Base-by-base conservation (phyloP, 2,888 invertebrate genomes). In the Malachius bipustulatus region DNA sequence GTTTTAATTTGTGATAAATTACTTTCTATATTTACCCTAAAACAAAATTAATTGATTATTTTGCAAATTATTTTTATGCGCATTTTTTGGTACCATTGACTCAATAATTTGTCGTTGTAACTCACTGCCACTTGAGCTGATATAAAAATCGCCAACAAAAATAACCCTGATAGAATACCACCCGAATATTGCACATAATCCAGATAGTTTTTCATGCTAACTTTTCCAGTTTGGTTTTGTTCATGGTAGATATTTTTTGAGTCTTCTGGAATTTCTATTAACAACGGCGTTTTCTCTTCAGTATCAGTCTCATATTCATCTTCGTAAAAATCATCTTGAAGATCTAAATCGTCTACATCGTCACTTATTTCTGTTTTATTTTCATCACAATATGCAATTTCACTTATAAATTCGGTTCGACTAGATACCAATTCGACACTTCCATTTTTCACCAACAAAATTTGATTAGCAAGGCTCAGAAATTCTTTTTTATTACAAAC, bases 401-500 rank as follows among this genome's bases (percentile, higher is more conserved):
- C n/a, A n/a, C n/a, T n/a, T n/a, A n/a, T n/a, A n/a, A n/a, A n/a
- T n/a, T n/a, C n/a, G n/a, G n/a, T n/a, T n/a, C n/a, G n/a, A n/a
- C n/a, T n/a, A n/a, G n/a, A n/a, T n/a, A n/a, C n/a, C 24, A n/a
- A 19, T 19, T 19, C n/a, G n/a, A 19, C 6, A 19, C 6, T 19
- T 8, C 24, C 24, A 8, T 19, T 6, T 8, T n/a, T 28, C 11
- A 28, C 6, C 6, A 28, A 8, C 11, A 28, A 9, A 8, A 28
- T 11, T 6, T 45, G 42, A 9, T 50, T 46, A 10, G 45, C 49
- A 27, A 45, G 34, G 35, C 51, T 47, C 4, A 54, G 39, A 15
- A 53, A 51, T 10, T 48, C 47, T 4, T 45, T 38, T 32, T 56
- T 51, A 34, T 54, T 49, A 10, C 49, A 52, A 8, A 52, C 49